Evolutionary conservation across 2,113 vertebrate species (phyloP), one percentile per base, ranked within the genome.

Genomic region (Limanda limanda): DNA sequence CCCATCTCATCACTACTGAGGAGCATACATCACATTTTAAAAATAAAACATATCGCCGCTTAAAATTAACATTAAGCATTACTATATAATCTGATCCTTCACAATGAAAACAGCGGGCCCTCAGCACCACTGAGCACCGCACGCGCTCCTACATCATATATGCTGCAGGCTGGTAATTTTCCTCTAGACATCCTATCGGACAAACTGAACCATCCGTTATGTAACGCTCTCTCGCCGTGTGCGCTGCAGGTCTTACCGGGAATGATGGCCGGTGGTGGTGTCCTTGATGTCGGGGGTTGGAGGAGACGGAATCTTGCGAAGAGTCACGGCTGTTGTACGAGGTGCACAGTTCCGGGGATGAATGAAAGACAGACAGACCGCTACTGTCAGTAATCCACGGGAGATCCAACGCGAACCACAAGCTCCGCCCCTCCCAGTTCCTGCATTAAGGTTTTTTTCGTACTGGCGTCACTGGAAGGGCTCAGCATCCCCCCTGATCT

Each of bases 241-340:
- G 51, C 58, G 45, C 63, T 68, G 60, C 83, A 68, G 82, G 55
- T 81, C 89, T 89, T 91, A 91, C 89, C 89, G 84, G 79, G 55
- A 77, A 56, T 68, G 85, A 55, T 78, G 85, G 48, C 72, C 76
- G 68, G 72, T 42, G 40, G 2, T 2, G 68, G 60, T 25, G 77
- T 85, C 80, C 79, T 76, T 56, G 74, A 66, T 48, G 81, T 56
- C 63, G 72, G 27, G 40, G 72, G 68, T 68, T 64, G 71, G 71
- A 82, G 79, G 71, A 79, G 78, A 72, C 74, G 18, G 81, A 74
- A 69, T 78, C 70, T 67, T 31, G 48, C 68, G 62, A 52, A 40
- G 76, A 4, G 23, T 20, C 45, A 13, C 63, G 73, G 68, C 42
- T 40, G 82, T 56, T 78, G 82, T 68, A 24, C 61, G 63, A 45